phyloP scores from a whole-genome alignment of 1,140 invertebrate genomes.

The Scaptomyza montana region DNA sequence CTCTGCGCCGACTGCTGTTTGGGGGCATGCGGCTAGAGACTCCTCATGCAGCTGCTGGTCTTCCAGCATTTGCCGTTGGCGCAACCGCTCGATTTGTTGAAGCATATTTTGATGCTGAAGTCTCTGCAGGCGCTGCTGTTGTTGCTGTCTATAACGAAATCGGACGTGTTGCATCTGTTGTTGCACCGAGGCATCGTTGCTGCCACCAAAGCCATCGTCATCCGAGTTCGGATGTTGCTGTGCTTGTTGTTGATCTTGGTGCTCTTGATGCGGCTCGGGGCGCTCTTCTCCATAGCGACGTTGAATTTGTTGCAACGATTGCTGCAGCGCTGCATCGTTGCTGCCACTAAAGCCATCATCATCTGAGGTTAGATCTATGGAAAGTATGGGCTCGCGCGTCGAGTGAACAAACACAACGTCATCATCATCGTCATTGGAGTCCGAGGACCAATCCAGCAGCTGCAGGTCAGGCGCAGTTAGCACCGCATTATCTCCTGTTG shows the following conservation, averaged over 20 bases:
- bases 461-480: conserved; percentile 91
- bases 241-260: conserved; percentile 17
- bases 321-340: conserved; percentile 27
- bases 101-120: conserved; percentile 21
- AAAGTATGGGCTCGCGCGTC: conserved; percentile 76
- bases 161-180: conserved; percentile 11
- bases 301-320: conserved; percentile 21
- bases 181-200: conserved; percentile 27
- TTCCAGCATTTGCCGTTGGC: neutral
- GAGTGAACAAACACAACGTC: conserved; percentile 84
- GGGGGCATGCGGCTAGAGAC: conserved; percentile 22
- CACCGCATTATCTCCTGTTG: conserved; percentile 66
- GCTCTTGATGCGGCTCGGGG: neutral
- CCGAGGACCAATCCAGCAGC: conserved; percentile 89
- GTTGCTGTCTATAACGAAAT: conserved; percentile 11
- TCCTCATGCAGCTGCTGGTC: conserved; percentile 31
- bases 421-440: conserved; percentile 86
- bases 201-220: conserved; percentile 58
- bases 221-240: conserved; percentile 63
- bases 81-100: conserved; percentile 7
- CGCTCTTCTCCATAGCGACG: neutral
- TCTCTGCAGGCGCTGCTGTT: conserved; percentile 3
- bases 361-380: conserved; percentile 78
- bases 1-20: conserved; percentile 9
- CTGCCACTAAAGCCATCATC: conserved; percentile 58